Evolutionary conservation across 2,888 invertebrate genomes (phyloP), one percentile per base, ranked within the genome.

Genomic region (Bombylius discolor): DNA sequence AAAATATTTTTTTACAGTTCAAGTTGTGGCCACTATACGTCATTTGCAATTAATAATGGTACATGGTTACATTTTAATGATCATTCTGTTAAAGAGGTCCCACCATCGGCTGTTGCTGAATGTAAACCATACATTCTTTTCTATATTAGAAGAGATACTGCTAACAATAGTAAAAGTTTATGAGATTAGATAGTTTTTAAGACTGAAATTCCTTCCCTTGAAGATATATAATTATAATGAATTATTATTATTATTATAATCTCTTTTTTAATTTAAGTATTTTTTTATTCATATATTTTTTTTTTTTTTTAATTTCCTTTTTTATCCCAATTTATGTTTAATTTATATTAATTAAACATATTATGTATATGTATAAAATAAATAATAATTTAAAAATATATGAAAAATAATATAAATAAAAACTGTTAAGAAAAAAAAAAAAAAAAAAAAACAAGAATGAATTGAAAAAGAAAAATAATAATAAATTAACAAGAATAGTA

Each of bases 11-110:
- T 53, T 57, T 76, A 32, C 75, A 88, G 89, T 32, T 86, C 87
- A 53, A 87, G 86, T 1, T 88, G 87, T 44, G 90, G 90, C 44
- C 89, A 90, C 73, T 90, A 90, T 77, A 89, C 89, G 56, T 84
- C 89, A 59, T 89, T 87, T 74, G 89, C 88, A 50, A 81, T 83
- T 63, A 85, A 87, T 76, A 85, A 85, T 63, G 82, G 82, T 51
- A 82, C 83, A 63, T 90, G 89, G 90, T 85, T 85, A 75, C 88
- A 89, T 73, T 90, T 89, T 78, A 89, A 90, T 76, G 90, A 90
- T 75, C 85, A 87, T 65, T 81, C 83, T 2, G 89, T 90, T n/a
- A 81, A 87, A 45, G 65, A 67, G 58, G 66, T 67, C 32, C 54
- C 60, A n/a, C 79, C 81, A 32, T 79, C 83, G 49, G 79, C 82